phyloP scores from a whole-genome alignment of 2,797 vertebrate genomes.

The Babyrousa celebensis region DNA sequence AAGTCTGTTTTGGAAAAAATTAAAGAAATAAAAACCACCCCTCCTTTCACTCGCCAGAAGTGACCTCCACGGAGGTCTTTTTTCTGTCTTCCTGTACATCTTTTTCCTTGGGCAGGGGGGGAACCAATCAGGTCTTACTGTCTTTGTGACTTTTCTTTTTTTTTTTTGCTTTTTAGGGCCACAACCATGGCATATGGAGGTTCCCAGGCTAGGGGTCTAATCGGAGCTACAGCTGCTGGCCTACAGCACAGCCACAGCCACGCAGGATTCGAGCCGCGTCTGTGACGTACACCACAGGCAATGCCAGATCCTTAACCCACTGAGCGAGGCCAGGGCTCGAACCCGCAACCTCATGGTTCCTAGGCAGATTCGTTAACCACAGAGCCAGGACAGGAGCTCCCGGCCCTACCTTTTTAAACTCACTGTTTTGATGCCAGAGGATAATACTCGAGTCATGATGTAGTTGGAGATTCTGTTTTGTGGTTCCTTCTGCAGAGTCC shows the following conservation, averaged over 20 bases:
- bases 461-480: neutral
- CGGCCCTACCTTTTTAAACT: neutral
- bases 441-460: neutral
- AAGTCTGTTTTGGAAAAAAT: slow-evolving; percentile 48
- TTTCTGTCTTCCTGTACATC: neutral
- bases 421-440: neutral
- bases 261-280: too few species aligned
- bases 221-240: too few species aligned
- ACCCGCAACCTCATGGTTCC: too few species aligned
- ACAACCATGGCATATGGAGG: too few species aligned
- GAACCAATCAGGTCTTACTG: neutral
- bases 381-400: too few species aligned
- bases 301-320: too few species aligned
- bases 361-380: too few species aligned
- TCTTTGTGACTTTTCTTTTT: neutral
- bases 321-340: too few species aligned
- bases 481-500: neutral
- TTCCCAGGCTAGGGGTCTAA: too few species aligned
- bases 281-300: too few species aligned
- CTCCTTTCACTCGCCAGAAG: neutral
- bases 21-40: neutral
- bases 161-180: too few species aligned
- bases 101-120: neutral
- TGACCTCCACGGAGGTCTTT: neutral
- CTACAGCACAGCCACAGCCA: too few species aligned